A percentile compares a stretch with the other conserved stretches of the same genome.
phyloP scores from a whole-genome alignment of 2,113 vertebrate genomes.

The Oreochromis tanganicae region DNA sequence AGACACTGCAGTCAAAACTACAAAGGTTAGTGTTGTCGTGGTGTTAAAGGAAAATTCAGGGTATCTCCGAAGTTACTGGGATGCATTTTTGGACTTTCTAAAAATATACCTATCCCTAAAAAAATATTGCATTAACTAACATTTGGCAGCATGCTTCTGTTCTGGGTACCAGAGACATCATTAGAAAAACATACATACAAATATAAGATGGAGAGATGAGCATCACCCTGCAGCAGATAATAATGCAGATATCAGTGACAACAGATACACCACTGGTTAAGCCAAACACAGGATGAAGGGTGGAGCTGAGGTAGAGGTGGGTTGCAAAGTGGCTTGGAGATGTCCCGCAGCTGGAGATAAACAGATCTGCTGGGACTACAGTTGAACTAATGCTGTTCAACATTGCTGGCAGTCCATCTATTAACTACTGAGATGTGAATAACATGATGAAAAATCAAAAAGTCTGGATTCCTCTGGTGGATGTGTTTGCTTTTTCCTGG shows the following conservation, averaged over 20 bases:
- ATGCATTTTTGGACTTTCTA: not conserved
- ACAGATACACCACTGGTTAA: not conserved
- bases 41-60: not conserved
- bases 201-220: not conserved
- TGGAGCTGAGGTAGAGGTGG: not conserved
- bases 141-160: not conserved
- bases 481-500: not conserved
- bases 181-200: not conserved
- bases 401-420: not conserved
- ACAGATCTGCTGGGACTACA: not conserved
- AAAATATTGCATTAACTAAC: not conserved
- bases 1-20: not conserved
- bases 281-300: not conserved
- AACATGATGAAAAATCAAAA: not conserved
- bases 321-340: not conserved
- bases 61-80: not conserved
- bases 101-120: not conserved
- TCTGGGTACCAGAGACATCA: not conserved
- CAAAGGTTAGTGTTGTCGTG: not conserved
- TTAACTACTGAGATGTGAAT: not conserved
- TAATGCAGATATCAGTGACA: not conserved
- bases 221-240: not conserved
- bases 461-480: not conserved
- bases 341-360: not conserved
- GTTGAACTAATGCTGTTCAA: not conserved